Evolutionary conservation across 2,113 vertebrate species (phyloP), one percentile per base, ranked within the genome.

Genomic region (Siniperca knerii): DNA sequence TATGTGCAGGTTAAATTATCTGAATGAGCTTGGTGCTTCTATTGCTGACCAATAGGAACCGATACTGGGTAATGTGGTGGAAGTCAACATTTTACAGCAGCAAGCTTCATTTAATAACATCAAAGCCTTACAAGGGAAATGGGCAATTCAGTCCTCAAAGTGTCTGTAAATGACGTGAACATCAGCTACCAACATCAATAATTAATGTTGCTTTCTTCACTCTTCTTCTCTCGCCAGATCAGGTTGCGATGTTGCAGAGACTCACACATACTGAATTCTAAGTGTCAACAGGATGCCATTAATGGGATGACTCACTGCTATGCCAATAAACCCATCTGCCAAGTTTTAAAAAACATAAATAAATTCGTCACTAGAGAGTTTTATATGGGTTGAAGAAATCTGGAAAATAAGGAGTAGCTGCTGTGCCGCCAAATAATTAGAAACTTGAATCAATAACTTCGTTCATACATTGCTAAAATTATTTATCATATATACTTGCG

Each of bases 111-210:
- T 75, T 50, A 33, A 42, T n/a, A 70, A 35, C 29, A 61, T 23
- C 4, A 48, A 13, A 4, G 5, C 37, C 23, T 29, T 42, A 46
- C 6, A 20, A 37, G n/a, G 25, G 40, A 69, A 62, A 68, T 3
- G 21, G 21, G 65, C 23, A 29, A 11, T 68, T 66, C 11, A 60
- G 3, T 58, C 20, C 6, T 54, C 11, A 54, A 2, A 65, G 57
- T 29, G 61, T 50, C 18, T 4, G 29, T 67, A 58, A 61, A 72
- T 72, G 71, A 46, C 40, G 4, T 23, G 40, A 23, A 73, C 25
- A 62, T 20, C 37, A 42, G 21, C 61, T 29, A 61, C 5, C 29
- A n/a, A 33, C 67, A 65, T 91, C 23, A 89, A 87, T 88, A 88
- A 85, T 79, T 60, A 0, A 90, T 87, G 75, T 46, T 2, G 0